These are phyloP conservation scores for Lasioglossum lativentre DNA, from an alignment of 2,888 invertebrate species.

Conservation along the genomic window DNA sequence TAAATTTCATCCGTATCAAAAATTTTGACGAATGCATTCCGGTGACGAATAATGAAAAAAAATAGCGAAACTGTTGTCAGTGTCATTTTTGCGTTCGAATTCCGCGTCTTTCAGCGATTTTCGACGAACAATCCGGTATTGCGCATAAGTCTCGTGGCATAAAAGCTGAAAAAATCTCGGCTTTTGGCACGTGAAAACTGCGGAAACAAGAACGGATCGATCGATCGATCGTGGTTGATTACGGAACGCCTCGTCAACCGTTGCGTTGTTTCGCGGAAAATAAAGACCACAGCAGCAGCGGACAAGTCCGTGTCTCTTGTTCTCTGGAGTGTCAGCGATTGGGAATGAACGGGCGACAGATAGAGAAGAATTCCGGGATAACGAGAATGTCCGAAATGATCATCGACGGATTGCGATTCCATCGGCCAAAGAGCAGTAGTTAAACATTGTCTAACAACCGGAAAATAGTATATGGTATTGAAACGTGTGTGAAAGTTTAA, in stretches of 20 bases:
- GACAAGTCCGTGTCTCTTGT: background rate
- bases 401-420: background rate
- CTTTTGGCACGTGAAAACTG: too few species aligned
- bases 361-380: conserved; percentile 12
- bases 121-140: background rate
- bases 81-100: too few species aligned
- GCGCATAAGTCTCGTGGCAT: background rate
- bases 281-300: background rate
- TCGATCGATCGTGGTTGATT: conserved; percentile 4
- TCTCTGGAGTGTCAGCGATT: conserved; percentile 1
- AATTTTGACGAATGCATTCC: too few species aligned
- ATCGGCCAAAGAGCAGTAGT: background rate
- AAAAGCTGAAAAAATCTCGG: background rate
- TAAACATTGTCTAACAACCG: background rate
- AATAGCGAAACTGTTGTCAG: too few species aligned
- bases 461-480: too few species aligned
- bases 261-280: conserved; percentile 2
- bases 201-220: background rate
- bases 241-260: conserved; percentile 11
- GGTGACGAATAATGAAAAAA: too few species aligned
- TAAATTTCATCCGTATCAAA: too few species aligned
- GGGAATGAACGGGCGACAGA: background rate
- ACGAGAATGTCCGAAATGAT: conserved; percentile 8
- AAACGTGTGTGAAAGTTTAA: too few species aligned
- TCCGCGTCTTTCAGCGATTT: background rate